Conservation (phyloP, 2,888 invertebrate genomes). For the Drosophila pseudotalamancana region DNA sequence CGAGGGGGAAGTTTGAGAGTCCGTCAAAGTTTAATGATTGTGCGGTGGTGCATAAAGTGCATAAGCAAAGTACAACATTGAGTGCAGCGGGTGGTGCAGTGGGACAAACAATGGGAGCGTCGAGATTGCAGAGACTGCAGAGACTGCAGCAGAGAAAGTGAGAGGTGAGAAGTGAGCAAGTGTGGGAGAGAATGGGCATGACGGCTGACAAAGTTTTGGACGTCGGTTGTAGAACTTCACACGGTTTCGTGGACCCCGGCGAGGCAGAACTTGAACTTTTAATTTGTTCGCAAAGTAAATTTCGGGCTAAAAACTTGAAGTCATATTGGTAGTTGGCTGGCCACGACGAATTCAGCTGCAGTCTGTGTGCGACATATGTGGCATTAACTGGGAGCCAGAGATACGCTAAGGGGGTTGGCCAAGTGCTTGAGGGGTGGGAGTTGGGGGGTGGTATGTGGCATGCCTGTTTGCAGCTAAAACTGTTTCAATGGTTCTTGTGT, state of each 20-base stretch:
- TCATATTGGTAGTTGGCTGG: conserved; percentile 55
- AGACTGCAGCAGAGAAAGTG: not conserved
- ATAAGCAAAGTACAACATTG: conserved; percentile 71
- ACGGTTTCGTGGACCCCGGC: conserved; percentile 62
- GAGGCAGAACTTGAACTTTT: conserved; percentile 68
- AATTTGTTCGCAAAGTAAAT: conserved; percentile 74
- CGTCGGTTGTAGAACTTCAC: conserved; percentile 72
- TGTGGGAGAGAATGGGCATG: conserved; percentile 10
- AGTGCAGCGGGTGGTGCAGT: conserved; percentile 26
- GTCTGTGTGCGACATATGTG: conserved; percentile 58
- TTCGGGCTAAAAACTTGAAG: conserved; percentile 65
- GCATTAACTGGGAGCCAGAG: conserved; percentile 2
- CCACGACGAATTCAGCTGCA: conserved; percentile 9
- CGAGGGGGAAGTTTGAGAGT: conserved; percentile 35
- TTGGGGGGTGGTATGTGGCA: conserved; percentile 13
- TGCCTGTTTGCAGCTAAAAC: conserved; percentile 38
- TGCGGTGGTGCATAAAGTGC: conserved; percentile 72
- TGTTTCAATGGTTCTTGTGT: conserved; percentile 42
- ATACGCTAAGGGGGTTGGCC: not conserved
- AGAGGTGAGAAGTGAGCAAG: not conserved
- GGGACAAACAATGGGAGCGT: conserved; percentile 40
- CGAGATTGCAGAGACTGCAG: conserved; percentile 19
- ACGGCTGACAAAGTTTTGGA: conserved; percentile 50
- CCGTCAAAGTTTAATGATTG: conserved; percentile 75
- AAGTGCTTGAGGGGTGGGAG: not conserved